Evolutionary conservation across 2,888 invertebrate species (phyloP).

Genomic region (Drosophila barbarae): DNA sequence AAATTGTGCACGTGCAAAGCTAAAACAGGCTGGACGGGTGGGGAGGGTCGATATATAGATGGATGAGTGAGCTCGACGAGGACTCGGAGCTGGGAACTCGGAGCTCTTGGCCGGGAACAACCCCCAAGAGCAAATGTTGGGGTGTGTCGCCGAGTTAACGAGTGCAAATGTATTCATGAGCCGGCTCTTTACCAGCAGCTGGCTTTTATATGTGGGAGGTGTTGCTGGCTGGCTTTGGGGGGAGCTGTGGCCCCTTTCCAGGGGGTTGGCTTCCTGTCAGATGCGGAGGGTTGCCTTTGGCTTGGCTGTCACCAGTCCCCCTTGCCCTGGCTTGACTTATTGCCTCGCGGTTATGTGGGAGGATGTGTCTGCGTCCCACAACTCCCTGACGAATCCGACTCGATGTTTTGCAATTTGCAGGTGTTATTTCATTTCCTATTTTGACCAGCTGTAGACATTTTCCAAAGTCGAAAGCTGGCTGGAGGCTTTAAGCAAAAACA

Average conservation of each 20-base stretch:
- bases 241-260: conserved; percentile 14
- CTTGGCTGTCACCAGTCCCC: conserved; percentile 11
- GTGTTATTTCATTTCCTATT: conserved; percentile 54
- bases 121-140: conserved; percentile 75
- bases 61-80: conserved; percentile 46
- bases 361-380: conserved; percentile 23
- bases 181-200: conserved; percentile 62
- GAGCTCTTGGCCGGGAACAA: conserved; percentile 51
- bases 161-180: conserved; percentile 79
- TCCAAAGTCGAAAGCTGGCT: not conserved
- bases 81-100: not conserved
- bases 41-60: conserved; percentile 14
- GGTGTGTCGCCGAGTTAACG: conserved; percentile 73
- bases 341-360: conserved; percentile 53
- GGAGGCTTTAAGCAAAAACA: conserved; percentile 15
- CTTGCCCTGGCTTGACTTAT: conserved; percentile 51
- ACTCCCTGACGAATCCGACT: conserved; percentile 53
- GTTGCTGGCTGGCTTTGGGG: conserved; percentile 27
- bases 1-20: conserved; percentile 76
- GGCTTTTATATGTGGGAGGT: conserved; percentile 38
- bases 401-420: conserved; percentile 71
- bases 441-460: conserved; percentile 59
- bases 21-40: conserved; percentile 51
- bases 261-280: conserved; percentile 56
- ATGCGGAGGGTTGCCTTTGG: conserved; percentile 54